Evolutionary conservation across 2,888 invertebrate species (phyloP), one percentile per base, ranked within the genome.

Genomic region (Diarsia rubi): DNA sequence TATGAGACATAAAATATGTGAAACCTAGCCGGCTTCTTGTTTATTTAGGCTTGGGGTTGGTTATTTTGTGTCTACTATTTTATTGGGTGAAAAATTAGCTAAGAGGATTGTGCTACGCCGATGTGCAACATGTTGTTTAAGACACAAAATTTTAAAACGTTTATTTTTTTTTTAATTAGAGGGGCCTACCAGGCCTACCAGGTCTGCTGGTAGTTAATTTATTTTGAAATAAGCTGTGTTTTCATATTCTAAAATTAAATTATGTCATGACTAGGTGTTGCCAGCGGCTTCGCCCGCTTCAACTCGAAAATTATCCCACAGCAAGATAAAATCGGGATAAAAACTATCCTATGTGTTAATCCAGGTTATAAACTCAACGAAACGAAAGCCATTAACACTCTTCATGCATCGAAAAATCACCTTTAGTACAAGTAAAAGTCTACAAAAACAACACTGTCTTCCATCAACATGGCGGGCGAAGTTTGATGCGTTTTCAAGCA

Each of bases 401-500:
- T n/a, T n/a, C 1, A 19, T 54, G 31, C 21, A 19, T 27, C 44
- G 8, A 19, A 57, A 70, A 16, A 47, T 31, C 2, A 27, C 21
- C 12, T 24, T 31, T 37, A 16, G 45, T 62, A 12, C 3, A 69
- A 42, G 19, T 0, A 67, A 67, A 72, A 69, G 3, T 70, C 24
- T 42, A 42, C 37, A 67, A 57, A 69, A 57, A 59, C 44, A 19
- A 49, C 42, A 31, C 1, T 42, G n/a, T 68, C 45, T 72, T 76
- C 64, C 64, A 70, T 82, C 73, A 73, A 52, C 45, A 14, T 21
- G 49, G 19, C 67, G 24, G 75, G 1, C 47, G 11, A 86, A 86
- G 63, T 84, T 79, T 67, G 82, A 82, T 82, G 71, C 73, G 73
- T 79, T 69, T 66, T 64, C 37, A 59, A 64, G 52, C 37, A 77